Conservation (phyloP, 64 coral and sea anemone genomes). For the Anthopleura sola region DNA sequence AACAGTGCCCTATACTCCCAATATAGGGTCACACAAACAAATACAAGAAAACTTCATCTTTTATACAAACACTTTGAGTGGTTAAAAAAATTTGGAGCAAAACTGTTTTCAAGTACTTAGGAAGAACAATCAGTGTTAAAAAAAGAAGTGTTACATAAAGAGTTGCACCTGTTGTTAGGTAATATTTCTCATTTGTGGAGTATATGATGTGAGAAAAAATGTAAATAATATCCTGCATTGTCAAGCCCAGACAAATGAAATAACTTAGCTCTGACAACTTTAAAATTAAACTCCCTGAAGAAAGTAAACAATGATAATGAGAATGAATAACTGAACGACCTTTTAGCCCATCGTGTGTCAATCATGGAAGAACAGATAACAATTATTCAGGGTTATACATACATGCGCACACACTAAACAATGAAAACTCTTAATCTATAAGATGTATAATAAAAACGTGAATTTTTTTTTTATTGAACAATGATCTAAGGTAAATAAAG, state of each 20-base stretch:
- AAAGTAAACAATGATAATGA: constrained; percentile 4
- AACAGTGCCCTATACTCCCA: neutral
- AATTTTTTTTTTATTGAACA: neutral
- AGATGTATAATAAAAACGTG: too few species aligned
- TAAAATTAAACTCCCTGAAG: constrained; percentile 11
- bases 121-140: constrained; percentile 1
- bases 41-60: neutral
- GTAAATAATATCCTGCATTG: neutral
- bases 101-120: constrained; percentile 16
- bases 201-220: neutral
- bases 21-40: neutral
- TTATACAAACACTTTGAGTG: neutral
- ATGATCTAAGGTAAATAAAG: neutral
- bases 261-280: constrained; percentile 12
- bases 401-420: neutral
- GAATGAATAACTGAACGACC: neutral
- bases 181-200: neutral
- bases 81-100: neutral
- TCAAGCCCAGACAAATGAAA: constrained; percentile 16
- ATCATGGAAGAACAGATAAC: neutral
- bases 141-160: neutral
- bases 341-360: neutral
- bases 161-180: neutral
- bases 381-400: neutral
- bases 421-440: too few species aligned